Conservation (phyloP, 2,888 invertebrate species). For the Campoplex capitator region DNA sequence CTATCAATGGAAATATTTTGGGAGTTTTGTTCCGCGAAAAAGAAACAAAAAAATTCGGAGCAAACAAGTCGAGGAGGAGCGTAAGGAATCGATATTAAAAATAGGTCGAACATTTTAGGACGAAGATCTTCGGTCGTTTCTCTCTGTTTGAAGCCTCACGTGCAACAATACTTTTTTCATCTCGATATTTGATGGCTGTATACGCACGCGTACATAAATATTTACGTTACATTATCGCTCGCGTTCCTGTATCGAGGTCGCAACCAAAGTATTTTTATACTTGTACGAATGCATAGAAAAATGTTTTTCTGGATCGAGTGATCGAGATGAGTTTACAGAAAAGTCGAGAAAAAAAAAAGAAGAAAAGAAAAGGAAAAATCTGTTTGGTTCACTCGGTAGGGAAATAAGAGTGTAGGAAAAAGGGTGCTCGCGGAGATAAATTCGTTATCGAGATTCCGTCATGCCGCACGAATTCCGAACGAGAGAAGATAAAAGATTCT, state of each 20-base stretch:
- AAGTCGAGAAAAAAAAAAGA: conserved; percentile 50
- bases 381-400: background rate
- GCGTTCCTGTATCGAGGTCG: background rate
- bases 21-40: conserved; percentile 34
- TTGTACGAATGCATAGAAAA: background rate
- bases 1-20: conserved; percentile 38
- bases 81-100: conserved; percentile 64
- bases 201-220: background rate
- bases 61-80: conserved; percentile 51
- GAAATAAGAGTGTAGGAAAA: conserved; percentile 6
- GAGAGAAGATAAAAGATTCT: conserved; percentile 69
- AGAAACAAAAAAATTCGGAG: conserved; percentile 17
- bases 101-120: conserved; percentile 63
- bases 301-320: background rate
- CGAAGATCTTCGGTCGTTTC: background rate
- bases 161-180: background rate
- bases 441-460: conserved; percentile 70
- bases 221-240: background rate
- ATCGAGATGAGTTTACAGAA: background rate
- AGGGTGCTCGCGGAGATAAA: conserved; percentile 51
- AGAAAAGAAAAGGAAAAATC: conserved; percentile 53
- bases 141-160: background rate
- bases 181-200: background rate
- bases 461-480: conserved; percentile 69
- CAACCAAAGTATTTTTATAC: background rate